Evolutionary conservation across 2,888 invertebrate species (phyloP).

Genomic region (Xylocampa areola): DNA sequence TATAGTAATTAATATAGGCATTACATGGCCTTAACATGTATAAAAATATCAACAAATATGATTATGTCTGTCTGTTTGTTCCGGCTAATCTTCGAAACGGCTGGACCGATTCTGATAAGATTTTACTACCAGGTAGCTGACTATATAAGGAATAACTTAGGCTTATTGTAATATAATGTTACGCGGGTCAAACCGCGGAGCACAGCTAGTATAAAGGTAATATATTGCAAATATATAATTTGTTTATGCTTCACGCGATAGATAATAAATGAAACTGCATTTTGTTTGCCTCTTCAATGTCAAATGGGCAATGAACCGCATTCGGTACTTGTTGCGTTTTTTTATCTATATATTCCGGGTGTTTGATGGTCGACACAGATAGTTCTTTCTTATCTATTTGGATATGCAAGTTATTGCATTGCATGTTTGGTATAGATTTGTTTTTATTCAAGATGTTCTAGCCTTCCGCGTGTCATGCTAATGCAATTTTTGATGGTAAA

Average conservation of each 20-base stretch:
- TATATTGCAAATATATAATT: conserved; percentile 25
- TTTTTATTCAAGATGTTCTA: conserved; percentile 12
- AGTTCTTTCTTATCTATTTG: conserved; percentile 14
- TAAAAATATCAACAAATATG: too few relatives aligned
- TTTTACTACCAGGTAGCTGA: too few relatives aligned
- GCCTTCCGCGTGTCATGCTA: conserved; percentile 20
- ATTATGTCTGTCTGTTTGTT: too few relatives aligned
- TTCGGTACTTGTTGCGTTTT: conserved; percentile 64
- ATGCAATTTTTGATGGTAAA: not conserved
- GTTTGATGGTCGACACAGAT: conserved; percentile 28
- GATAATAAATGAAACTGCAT: conserved; percentile 49
- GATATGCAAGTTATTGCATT: conserved; percentile 15
- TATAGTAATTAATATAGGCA: too few relatives aligned
- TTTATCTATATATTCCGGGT: conserved; percentile 60
- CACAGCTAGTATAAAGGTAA: too few relatives aligned
- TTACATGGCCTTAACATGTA: too few relatives aligned
- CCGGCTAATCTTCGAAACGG: too few relatives aligned
- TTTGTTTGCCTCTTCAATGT: conserved; percentile 67
- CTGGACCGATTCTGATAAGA: too few relatives aligned
- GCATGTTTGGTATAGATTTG: conserved; percentile 2
- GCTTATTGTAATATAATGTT: too few relatives aligned
- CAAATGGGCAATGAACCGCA: conserved; percentile 69
- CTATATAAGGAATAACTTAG: too few relatives aligned
- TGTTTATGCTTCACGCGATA: conserved; percentile 40
- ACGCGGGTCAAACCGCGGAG: too few relatives aligned